Evolutionary conservation across 2,888 invertebrate species (phyloP), one percentile per base, ranked within the genome.

Genomic region (Drosophila robusta): DNA sequence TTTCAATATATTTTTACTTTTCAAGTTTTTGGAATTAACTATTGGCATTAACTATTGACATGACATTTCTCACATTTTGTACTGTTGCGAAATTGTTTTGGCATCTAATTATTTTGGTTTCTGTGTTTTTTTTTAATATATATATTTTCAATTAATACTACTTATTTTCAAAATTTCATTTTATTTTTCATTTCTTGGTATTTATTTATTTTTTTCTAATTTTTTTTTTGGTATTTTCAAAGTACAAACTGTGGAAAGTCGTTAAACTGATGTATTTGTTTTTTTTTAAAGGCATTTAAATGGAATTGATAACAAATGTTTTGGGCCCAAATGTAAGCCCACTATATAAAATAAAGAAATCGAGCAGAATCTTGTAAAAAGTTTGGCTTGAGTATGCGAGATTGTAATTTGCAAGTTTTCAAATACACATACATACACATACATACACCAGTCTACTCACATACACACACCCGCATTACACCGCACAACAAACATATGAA

Each of bases 331-430:
- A 55, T 29, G 58, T 36, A 32, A 54, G 16, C 42, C 70, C 62
- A 44, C 7, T 14, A 51, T 50, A 69, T 46, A 51, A 45, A 29
- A 29, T 24, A 49, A 62, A 44, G 72, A 60, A 65, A 51, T 56
- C 62, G 47, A 76, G 56, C 45, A 68, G 54, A 42, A 58, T 64
- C 49, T 62, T 85, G 79, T 79, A 85, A 41, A 79, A 78, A 74
- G 68, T 68, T 65, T 70, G 80, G 52, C 82, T 70, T 72, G 78
- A 73, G 68, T 79, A 81, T 84, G 73, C 78, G 61, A 82, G 62
- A 79, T 67, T 82, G 81, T 80, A 83, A 85, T 76, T 82, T 83
- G 82, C 83, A 83, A 88, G 82, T 84, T 77, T 66, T 46, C 60
- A 78, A 51, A 65, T 42, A 62, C 34, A 52, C 50, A 62, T 29